phyloP scores from a whole-genome alignment of 2,797 vertebrate genomes.

The Borostomias antarcticus region DNA sequence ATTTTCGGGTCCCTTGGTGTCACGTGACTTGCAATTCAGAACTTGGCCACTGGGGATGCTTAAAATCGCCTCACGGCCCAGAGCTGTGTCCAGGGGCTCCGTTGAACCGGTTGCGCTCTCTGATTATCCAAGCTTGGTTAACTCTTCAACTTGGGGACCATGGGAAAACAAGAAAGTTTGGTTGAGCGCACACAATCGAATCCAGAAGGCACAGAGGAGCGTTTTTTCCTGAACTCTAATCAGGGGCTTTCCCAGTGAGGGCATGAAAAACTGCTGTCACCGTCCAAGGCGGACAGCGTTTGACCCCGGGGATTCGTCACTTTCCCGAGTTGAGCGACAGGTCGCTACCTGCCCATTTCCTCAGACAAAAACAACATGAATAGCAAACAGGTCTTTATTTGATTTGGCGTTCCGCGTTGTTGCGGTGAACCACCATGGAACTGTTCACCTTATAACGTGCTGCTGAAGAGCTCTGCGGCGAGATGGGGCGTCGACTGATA shows the following conservation, averaged over 20 bases:
- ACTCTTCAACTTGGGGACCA: conserved; percentile 10
- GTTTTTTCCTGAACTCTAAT: no score
- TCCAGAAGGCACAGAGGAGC: no score
- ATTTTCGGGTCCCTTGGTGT: no score
- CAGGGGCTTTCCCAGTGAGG: no score
- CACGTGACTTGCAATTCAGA: no score
- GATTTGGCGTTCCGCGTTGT: not conserved
- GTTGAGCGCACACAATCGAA: conserved; percentile 17
- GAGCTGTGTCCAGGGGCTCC: not conserved
- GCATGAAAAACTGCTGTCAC: no score
- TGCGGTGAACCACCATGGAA: not conserved
- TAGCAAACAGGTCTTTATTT: not conserved
- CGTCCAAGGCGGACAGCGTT: no score
- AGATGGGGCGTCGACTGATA: conserved; percentile 37
- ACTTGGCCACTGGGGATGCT: no score
- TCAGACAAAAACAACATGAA: conserved; percentile 20
- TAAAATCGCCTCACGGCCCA: no score
- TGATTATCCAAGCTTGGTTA: conserved; percentile 10
- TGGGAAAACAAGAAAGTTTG: not conserved
- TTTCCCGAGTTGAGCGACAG: conserved; percentile 39
- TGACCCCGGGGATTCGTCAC: no score
- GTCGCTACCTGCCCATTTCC: conserved; percentile 45
- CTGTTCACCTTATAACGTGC: not conserved
- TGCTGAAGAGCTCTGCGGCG: conserved; percentile 20
- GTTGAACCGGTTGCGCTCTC: not conserved